phyloP scores from a whole-genome alignment of 2,797 vertebrate genomes.

The Coregonus ussuriensis region DNA sequence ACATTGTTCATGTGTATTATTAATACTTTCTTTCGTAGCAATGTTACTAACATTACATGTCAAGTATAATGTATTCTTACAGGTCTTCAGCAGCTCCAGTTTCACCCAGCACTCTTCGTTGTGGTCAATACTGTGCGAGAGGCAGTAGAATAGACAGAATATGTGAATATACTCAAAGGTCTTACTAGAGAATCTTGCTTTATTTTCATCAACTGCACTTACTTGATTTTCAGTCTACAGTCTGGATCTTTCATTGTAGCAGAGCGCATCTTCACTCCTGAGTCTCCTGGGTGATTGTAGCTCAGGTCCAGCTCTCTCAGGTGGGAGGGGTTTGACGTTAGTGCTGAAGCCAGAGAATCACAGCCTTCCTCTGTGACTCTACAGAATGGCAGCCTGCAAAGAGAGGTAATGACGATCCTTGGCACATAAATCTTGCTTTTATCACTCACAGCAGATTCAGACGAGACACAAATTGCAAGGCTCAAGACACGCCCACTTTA shows the following conservation, averaged over 20 bases:
- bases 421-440: neutral
- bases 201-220: neutral
- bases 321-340: no score
- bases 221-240: slow-evolving; percentile 5
- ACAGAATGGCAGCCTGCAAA: neutral
- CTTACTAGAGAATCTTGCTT: neutral
- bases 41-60: neutral
- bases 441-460: no score
- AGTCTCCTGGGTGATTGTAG: no score
- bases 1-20: neutral
- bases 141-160: neutral
- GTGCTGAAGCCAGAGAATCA: no score
- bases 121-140: neutral
- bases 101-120: neutral
- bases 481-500: no score
- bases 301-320: no score
- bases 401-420: neutral
- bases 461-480: no score
- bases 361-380: neutral
- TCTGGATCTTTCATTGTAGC: neutral
- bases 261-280: neutral
- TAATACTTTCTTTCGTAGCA: neutral
- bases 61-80: neutral
- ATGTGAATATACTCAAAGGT: neutral
- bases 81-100: neutral